Percentiles rank a stretch among this genome's conserved stretches.
phyloP scores from a whole-genome alignment of 1,140 invertebrate genomes.

The Acyrthosiphon pisum region DNA sequence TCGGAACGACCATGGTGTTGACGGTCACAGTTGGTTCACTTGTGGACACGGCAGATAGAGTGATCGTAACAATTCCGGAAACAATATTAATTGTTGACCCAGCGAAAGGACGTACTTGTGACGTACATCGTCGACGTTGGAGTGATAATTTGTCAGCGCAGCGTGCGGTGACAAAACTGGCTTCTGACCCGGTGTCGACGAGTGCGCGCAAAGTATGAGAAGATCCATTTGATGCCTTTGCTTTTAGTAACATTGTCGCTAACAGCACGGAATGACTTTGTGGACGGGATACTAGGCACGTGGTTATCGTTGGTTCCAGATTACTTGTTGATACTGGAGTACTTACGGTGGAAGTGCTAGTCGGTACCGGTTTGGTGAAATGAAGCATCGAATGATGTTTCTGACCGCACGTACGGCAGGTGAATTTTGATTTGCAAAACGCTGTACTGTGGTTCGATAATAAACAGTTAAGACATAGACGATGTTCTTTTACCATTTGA shows the following conservation, averaged over 20 bases:
- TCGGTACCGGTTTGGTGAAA: background rate
- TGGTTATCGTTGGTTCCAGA: background rate
- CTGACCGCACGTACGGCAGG: background rate
- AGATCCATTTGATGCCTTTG: background rate
- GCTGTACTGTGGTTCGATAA: background rate
- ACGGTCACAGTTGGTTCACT: background rate
- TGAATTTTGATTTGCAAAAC: slow-evolving; percentile 9
- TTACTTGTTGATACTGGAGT: background rate
- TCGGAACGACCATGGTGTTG: background rate
- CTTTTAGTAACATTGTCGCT: background rate
- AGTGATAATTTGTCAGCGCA: background rate
- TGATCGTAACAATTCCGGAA: background rate
- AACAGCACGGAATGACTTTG: background rate
- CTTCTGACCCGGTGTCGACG: background rate
- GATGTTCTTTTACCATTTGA: background rate
- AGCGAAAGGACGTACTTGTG: background rate
- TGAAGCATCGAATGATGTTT: slow-evolving; percentile 13
- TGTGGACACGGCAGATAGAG: background rate
- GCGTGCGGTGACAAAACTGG: slow-evolving; percentile 2
- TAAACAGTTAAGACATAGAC: background rate
- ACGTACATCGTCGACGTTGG: background rate
- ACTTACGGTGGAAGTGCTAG: background rate
- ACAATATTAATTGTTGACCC: background rate
- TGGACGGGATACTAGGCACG: background rate
- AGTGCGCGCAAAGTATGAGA: background rate